phyloP scores from a whole-genome alignment of 2,113 vertebrate species.

The Mobula hypostoma region DNA sequence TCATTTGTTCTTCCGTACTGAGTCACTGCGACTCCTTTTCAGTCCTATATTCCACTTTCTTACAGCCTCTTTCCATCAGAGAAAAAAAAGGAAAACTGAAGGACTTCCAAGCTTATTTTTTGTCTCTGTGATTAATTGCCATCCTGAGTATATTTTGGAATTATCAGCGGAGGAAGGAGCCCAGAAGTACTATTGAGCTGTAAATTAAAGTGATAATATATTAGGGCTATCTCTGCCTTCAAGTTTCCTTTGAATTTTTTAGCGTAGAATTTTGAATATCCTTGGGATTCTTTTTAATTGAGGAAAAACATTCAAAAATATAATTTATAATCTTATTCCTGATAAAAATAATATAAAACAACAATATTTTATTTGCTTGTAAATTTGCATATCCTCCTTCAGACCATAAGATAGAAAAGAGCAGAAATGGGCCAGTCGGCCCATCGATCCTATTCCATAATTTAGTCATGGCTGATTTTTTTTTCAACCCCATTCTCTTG shows the following conservation, averaged over 20 bases:
- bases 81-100: background rate
- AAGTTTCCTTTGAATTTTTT: too few species aligned
- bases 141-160: background rate
- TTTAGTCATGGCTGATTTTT: too few species aligned
- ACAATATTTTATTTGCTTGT: too few species aligned
- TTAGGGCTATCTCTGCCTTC: too few species aligned
- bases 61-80: background rate
- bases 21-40: background rate
- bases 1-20: background rate
- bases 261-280: background rate
- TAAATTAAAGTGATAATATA: background rate
- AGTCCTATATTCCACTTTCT: background rate
- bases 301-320: background rate
- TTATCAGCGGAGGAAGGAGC: background rate
- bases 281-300: background rate
- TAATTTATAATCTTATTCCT: background rate
- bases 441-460: too few species aligned
- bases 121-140: background rate
- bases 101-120: background rate
- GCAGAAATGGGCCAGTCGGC: too few species aligned
- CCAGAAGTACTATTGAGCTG: background rate
- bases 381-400: too few species aligned
- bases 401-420: too few species aligned
- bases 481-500: too few species aligned
- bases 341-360: background rate